Evolutionary conservation across 2,113 vertebrate genomes (phyloP), one percentile per base, ranked within the genome.

Genomic region (Lophochroa leadbeateri): DNA sequence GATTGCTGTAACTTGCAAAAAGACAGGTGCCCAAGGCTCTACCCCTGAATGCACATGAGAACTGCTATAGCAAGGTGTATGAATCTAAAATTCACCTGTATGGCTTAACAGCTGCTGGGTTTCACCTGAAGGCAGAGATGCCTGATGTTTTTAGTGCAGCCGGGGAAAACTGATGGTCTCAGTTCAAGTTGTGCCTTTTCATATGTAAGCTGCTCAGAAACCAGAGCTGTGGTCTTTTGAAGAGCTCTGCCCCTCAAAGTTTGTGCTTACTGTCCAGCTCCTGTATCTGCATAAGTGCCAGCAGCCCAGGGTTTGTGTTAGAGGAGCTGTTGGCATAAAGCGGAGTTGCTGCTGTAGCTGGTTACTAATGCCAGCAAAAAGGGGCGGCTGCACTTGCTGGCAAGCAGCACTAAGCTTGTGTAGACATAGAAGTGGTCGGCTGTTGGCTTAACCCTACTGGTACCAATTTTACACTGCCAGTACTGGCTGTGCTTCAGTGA

Each of bases 301-400:
- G 33, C 27, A 1, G 24, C 9, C 12, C 57, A 4, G 25, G 37
- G 1, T 17, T 17, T 53, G 46, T 11, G 1, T 7, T 11, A 7
- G n/a, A 35, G 37, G 25, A 19, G 47, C 57, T 43, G 33, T 10
- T 37, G 82, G 63, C 47, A 25, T 15, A 3, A 12, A 14, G 28
- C 6, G 16, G 37, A 13, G 50, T 1, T 29, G 24, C 46, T 65
- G 57, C 29, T 41, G 16, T 5, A 5, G 28, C 4, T 5, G 49
- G 31, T 18, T 27, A 7, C 39, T 17, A 27, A 47, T 17, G 37
- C 61, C 52, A 5, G 17, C 33, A 1, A 58, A n/a, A 58, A 58
- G 33, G 33, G 9, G 13, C 33, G 24, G 21, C 33, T 58, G 57
- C 57, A 10, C 23, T 58, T 35, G 57, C 57, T 35, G 57, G 13